Conservation (phyloP, 30 jellyfish, hydroid and myxozoan genomes). For the Aurelia sp. region DNA sequence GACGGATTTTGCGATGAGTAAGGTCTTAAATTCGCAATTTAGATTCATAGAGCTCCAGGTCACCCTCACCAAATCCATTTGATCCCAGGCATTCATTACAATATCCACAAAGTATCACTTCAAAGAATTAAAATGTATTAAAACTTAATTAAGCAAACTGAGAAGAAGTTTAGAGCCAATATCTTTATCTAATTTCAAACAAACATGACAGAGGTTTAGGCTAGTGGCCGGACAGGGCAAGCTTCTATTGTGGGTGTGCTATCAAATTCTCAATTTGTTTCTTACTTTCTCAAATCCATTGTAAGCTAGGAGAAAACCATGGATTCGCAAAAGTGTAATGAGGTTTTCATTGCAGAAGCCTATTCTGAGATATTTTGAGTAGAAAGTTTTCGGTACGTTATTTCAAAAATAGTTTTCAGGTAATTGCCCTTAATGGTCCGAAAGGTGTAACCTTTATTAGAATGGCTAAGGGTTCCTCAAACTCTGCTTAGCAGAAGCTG, state of each 20-base stretch:
- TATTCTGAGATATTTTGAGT: neutral
- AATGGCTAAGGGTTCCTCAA: too few relatives aligned
- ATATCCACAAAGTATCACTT: constrained; percentile 43
- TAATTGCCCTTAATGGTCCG: too few relatives aligned
- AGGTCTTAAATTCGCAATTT: too few relatives aligned
- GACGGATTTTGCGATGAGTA: too few relatives aligned
- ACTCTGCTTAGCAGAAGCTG: too few relatives aligned
- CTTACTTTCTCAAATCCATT: neutral
- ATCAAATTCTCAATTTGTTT: neutral
- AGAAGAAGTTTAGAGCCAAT: constrained; percentile 13
- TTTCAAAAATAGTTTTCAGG: too few relatives aligned
- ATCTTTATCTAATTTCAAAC: constrained; percentile 25
- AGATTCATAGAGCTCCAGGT: too few relatives aligned
- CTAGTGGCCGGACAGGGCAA: constrained; percentile 33
- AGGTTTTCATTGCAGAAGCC: neutral
- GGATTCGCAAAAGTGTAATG: neutral
- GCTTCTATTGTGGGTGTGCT: neutral
- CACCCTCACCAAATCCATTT: too few relatives aligned
- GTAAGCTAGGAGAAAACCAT: neutral
- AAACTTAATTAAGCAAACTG: constrained; percentile 53
- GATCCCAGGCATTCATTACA: neutral
- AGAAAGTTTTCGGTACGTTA: too few relatives aligned
- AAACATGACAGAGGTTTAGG: constrained; percentile 15
- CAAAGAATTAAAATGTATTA: constrained; percentile 46
- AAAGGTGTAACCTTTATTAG: too few relatives aligned